phyloP scores from a whole-genome alignment of 1,140 invertebrate species.

The Hormaphis cornu region DNA sequence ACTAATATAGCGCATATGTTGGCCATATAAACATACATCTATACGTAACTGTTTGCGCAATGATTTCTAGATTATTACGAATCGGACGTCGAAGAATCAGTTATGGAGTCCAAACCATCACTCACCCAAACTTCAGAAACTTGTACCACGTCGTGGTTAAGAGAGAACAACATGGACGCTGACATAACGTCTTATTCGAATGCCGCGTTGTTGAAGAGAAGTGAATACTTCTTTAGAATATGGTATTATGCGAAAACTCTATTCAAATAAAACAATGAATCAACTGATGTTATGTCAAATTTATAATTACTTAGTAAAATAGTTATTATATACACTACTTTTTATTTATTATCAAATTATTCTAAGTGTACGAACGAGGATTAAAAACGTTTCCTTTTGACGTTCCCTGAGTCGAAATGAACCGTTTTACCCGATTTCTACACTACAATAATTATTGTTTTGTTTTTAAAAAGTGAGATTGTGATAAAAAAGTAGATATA shows the following conservation, averaged over 20 bases:
- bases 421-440: neutral
- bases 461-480: neutral
- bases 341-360: neutral
- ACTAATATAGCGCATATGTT: neutral
- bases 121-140: constrained; percentile 75
- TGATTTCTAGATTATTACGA: constrained; percentile 41
- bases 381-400: neutral
- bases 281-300: too few species aligned
- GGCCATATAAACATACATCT: too few species aligned
- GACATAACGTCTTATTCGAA: constrained; percentile 80
- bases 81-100: constrained; percentile 41
- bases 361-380: neutral
- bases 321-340: too few species aligned
- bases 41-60: too few species aligned
- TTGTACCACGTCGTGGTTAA: constrained; percentile 84
- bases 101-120: constrained; percentile 45
- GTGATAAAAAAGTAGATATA: constrained; percentile 5
- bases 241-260: constrained; percentile 76
- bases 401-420: constrained; percentile 6
- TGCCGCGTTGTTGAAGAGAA: constrained; percentile 64
- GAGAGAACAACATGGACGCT: constrained; percentile 84
- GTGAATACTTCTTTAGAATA: constrained; percentile 91
- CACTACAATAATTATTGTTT: neutral
- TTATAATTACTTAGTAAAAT: too few species aligned
- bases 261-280: constrained; percentile 53